Evolutionary conservation across 2,888 invertebrate species (phyloP).

Genomic region (Agrenia bidenticulata): DNA sequence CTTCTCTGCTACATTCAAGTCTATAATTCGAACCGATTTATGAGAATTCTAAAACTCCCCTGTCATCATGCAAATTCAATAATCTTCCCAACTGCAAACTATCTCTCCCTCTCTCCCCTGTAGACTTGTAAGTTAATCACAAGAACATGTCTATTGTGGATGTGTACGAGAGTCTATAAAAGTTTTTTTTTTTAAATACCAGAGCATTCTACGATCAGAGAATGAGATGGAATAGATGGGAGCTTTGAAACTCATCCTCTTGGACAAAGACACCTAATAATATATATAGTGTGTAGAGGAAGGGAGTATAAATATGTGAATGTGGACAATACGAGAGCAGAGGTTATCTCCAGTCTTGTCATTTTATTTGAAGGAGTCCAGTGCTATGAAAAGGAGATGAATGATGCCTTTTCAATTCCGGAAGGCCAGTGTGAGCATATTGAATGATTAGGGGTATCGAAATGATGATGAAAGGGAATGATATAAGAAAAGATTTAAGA

Average conservation of each 20-base stretch:
- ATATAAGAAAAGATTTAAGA: slow-evolving; percentile 38
- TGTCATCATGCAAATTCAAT: not conserved
- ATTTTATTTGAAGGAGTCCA: slow-evolving; percentile 16
- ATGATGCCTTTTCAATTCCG: slow-evolving; percentile 47
- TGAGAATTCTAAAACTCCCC: no score
- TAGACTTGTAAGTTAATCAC: no score
- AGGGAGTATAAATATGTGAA: not conserved
- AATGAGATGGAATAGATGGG: no score
- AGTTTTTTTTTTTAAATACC: no score
- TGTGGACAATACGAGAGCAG: slow-evolving; percentile 2
- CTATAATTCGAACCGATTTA: no score
- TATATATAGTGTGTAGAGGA: not conserved
- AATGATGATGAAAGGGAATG: slow-evolving; percentile 47
- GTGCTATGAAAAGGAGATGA: slow-evolving; percentile 9
- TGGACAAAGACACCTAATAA: not conserved
- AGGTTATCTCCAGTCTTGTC: slow-evolving; percentile 16
- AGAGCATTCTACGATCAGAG: no score
- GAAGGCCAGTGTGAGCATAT: slow-evolving; percentile 47
- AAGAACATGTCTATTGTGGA: no score
- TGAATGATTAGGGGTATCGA: slow-evolving; percentile 52
- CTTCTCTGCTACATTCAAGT: no score
- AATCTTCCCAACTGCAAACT: not conserved
- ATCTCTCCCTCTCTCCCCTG: not conserved
- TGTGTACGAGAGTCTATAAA: no score
- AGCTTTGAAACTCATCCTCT: no score